phyloP scores from a whole-genome alignment of 2,797 vertebrate species.

The Zenarchopterus dispar region DNA sequence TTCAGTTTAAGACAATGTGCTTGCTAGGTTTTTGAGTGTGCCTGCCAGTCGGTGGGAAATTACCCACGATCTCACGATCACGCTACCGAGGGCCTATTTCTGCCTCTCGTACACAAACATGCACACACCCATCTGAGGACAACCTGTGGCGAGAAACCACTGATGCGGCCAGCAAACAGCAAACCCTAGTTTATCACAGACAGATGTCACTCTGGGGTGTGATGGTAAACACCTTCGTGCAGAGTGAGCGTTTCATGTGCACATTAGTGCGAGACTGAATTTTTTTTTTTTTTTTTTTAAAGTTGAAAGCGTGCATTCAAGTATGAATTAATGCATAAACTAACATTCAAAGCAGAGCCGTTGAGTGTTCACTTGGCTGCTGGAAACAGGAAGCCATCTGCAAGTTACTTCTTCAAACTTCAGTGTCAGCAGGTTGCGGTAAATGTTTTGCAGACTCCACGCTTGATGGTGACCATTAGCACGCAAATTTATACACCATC shows the following conservation, averaged over 20 bases:
- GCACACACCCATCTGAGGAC: constrained; percentile 15
- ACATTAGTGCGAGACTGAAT: too few relatives aligned
- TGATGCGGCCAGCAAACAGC: constrained; percentile 19
- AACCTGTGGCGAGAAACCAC: constrained; percentile 20
- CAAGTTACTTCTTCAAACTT: constrained; percentile 39
- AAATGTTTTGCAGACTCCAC: not conserved
- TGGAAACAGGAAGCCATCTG: constrained; percentile 36
- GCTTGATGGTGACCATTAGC: not conserved
- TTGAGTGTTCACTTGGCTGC: not conserved
- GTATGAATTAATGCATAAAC: not conserved
- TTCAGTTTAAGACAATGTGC: constrained; percentile 4
- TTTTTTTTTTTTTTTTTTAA: not conserved
- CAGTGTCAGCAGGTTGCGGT: constrained; percentile 19
- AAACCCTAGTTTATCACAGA: constrained; percentile 33
- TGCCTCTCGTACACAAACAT: not conserved
- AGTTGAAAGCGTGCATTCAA: constrained; percentile 10
- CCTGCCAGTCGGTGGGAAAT: constrained; percentile 14
- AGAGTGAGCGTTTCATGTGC: constrained; percentile 4
- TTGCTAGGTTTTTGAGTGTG: constrained; percentile 3
- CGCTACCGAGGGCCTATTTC: constrained; percentile 5
- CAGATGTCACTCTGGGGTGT: constrained; percentile 28
- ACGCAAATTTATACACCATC: too few relatives aligned
- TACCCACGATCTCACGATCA: constrained; percentile 29
- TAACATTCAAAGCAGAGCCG: constrained; percentile 2
- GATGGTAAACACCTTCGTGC: constrained; percentile 27